Evolutionary conservation across 2,113 vertebrate genomes (phyloP).

Genomic region (Gallinago jamesoni): DNA sequence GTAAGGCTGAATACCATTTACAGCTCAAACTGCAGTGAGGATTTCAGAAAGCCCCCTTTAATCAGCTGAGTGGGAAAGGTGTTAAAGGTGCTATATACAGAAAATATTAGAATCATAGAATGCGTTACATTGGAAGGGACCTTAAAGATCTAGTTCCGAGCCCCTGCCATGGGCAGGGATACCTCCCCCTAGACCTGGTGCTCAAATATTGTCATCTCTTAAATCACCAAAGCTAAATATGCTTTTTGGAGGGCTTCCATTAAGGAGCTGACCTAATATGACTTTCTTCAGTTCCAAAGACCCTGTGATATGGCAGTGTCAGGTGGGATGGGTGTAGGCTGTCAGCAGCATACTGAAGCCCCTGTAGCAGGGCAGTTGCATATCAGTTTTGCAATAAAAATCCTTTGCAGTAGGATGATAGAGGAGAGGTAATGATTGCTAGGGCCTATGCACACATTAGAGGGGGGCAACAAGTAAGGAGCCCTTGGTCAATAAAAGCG

Average conservation of each 20-base stretch:
- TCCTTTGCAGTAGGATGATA: not conserved
- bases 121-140: not conserved
- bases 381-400: not conserved
- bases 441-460: not conserved
- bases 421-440: not conserved
- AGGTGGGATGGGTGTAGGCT: not conserved
- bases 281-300: not conserved
- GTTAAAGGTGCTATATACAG: not conserved
- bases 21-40: not conserved
- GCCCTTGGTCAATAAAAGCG: not conserved
- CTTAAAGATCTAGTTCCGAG: not conserved
- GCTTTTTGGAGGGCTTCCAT: not conserved
- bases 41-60: not conserved
- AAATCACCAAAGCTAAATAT: not conserved
- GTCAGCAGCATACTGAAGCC: not conserved
- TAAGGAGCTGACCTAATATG: not conserved
- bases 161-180: not conserved
- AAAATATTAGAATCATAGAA: not conserved
- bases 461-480: not conserved
- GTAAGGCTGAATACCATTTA: not conserved
- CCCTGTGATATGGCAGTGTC: not conserved
- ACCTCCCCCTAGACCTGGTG: not conserved
- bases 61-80: fast-evolving
- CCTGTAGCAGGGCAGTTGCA: not conserved
- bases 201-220: not conserved